These are phyloP conservation scores for Gambusia affinis DNA, from an alignment of 2,113 vertebrate genomes.

Conservation along the genomic window DNA sequence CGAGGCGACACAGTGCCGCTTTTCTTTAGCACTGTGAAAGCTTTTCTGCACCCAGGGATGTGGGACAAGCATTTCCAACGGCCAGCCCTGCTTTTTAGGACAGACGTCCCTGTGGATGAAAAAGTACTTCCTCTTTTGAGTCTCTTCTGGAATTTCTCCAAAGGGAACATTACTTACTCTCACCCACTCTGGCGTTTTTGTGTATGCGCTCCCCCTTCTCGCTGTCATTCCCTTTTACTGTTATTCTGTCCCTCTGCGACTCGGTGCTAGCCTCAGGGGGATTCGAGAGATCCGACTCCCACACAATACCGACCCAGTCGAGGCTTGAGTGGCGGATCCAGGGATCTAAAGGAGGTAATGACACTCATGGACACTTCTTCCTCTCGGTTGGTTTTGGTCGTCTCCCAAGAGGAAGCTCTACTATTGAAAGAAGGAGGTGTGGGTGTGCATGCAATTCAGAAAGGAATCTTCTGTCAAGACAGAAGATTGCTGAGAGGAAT, in stretches of 20 bases:
- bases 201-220: constrained; percentile 12
- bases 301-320: constrained; percentile 35
- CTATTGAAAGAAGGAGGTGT: not conserved
- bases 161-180: constrained; percentile 59
- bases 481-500: not conserved
- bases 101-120: constrained; percentile 49
- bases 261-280: constrained; percentile 26
- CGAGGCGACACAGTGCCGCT: constrained; percentile 29
- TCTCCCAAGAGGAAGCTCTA: not conserved
- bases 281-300: constrained; percentile 10
- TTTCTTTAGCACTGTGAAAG: constrained; percentile 55
- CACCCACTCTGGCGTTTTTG: constrained; percentile 40
- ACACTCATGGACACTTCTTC: constrained; percentile 20
- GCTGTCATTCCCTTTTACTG: constrained; percentile 21
- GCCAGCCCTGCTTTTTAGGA: constrained; percentile 22
- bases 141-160: constrained; percentile 39
- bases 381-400: constrained; percentile 5
- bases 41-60: constrained; percentile 60
- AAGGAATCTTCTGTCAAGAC: constrained; percentile 14
- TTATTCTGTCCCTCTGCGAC: constrained; percentile 7
- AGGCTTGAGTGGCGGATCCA: constrained; percentile 8
- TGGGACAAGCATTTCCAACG: constrained; percentile 23
- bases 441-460: not conserved
- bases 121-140: constrained; percentile 60
- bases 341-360: not conserved